Conservation (phyloP, 2,797 vertebrate genomes). For the Hydrophis major region DNA sequence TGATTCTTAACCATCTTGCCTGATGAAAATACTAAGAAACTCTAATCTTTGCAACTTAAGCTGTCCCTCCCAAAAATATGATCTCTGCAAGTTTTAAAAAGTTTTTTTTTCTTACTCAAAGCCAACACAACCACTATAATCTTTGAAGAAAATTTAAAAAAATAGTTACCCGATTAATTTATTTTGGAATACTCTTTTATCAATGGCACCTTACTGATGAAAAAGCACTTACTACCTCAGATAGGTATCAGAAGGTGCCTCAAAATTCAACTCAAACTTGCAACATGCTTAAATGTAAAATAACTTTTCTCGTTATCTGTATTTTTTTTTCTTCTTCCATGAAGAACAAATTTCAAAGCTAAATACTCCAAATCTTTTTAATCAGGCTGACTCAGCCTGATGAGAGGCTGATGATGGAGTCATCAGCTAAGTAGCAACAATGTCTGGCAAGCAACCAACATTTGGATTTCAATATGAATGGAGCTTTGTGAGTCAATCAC, state of each 20-base stretch:
- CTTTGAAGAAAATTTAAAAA: not conserved
- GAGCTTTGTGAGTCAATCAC: not conserved
- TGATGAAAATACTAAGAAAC: not conserved
- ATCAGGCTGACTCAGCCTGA: not conserved
- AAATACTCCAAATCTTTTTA: not conserved
- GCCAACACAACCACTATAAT: not conserved
- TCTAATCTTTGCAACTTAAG: not conserved
- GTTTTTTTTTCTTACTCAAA: not conserved
- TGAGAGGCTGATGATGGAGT: not conserved
- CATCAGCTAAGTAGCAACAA: not conserved
- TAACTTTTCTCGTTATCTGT: not conserved
- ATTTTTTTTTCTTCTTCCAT: not conserved
- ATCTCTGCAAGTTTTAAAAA: not conserved
- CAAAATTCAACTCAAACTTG: not conserved
- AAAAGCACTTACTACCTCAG: not conserved
- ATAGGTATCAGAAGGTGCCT: not conserved
- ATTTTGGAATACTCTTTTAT: not conserved
- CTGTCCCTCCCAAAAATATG: not conserved
- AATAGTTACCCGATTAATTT: not conserved
- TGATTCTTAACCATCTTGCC: not conserved
- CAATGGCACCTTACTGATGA: not conserved
- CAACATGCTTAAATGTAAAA: not conserved
- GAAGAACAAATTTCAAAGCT: not conserved
- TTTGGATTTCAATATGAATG: conserved; percentile 17
- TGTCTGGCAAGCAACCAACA: conserved; percentile 8